These are phyloP conservation scores for Dromaius novaehollandiae DNA, from an alignment of 2,113 vertebrate species.

Conservation along the genomic window DNA sequence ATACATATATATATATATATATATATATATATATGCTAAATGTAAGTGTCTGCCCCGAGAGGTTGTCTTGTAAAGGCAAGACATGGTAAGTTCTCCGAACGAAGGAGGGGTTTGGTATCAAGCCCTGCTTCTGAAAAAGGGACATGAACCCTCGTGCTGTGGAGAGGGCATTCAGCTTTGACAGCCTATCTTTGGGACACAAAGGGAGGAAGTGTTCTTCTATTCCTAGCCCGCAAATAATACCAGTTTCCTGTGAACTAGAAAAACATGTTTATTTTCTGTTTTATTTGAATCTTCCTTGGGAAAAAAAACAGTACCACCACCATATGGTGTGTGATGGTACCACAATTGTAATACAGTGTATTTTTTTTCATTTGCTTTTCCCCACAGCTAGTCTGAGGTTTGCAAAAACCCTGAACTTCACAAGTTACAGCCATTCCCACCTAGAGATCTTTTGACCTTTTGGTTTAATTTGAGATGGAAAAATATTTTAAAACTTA, in stretches of 20 bases:
- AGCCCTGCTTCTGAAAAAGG: neutral
- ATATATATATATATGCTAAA: neutral
- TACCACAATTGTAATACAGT: neutral
- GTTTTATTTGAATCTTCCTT: slow-evolving; percentile 16
- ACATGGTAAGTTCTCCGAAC: neutral
- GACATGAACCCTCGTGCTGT: neutral
- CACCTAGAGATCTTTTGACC: neutral
- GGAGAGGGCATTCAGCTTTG: neutral
- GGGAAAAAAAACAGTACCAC: neutral
- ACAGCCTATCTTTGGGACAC: slow-evolving; percentile 20
- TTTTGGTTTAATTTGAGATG: neutral
- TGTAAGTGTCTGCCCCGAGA: neutral
- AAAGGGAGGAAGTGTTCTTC: slow-evolving; percentile 45
- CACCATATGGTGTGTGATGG: neutral
- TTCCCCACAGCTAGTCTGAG: neutral
- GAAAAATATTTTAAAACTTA: neutral
- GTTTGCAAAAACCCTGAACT: neutral
- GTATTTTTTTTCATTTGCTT: neutral
- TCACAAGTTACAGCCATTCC: neutral
- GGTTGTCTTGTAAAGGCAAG: neutral
- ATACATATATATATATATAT: no score
- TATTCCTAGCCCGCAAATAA: slow-evolving; percentile 45
- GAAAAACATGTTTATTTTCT: slow-evolving; percentile 53
- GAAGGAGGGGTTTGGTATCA: neutral
- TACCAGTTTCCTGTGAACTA: slow-evolving; percentile 26